These are phyloP conservation scores for Hydractinia echinata DNA, from an alignment of 30 jellyfish, hydroid and myxozoan species.

Conservation along the genomic window DNA sequence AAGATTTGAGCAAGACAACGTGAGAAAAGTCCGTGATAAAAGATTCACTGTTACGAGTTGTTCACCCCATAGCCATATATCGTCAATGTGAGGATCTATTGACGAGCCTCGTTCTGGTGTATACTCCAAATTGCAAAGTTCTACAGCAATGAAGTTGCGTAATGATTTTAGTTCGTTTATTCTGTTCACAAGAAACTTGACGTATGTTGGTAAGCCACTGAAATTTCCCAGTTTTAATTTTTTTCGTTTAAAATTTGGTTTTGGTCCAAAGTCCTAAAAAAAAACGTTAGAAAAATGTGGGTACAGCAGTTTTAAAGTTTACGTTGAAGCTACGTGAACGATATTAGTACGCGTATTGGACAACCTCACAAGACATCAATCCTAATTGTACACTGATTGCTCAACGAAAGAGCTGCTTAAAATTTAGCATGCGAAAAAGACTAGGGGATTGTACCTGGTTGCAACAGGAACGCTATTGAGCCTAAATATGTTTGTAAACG, in stretches of 20 bases:
- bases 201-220: constrained; percentile 75
- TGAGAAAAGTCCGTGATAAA: constrained; percentile 40
- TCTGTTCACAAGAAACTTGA: constrained; percentile 31
- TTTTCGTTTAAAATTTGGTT: constrained; percentile 79
- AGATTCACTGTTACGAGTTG: constrained; percentile 80
- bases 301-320: neutral
- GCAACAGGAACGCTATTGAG: too few species aligned
- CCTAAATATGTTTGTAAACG: too few species aligned
- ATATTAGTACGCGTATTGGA: neutral
- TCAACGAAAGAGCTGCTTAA: too few species aligned
- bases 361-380: neutral
- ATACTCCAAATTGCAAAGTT: constrained; percentile 87
- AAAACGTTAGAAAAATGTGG: neutral
- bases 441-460: too few species aligned
- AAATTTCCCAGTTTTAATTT: constrained; percentile 65
- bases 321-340: neutral
- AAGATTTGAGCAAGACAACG: constrained; percentile 37
- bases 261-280: constrained; percentile 97
- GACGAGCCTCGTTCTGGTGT: constrained; percentile 80
- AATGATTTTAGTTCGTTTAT: constrained; percentile 27
- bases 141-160: constrained; percentile 70
- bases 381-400: too few species aligned
- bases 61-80: constrained; percentile 97
- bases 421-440: too few species aligned
- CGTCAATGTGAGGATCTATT: constrained; percentile 98